A percentile compares a stretch with the other conserved stretches of the same genome.
These are phyloP conservation scores for Yponomeuta evonymella DNA, from an alignment of 2,888 invertebrate species.

Conservation along the genomic window DNA sequence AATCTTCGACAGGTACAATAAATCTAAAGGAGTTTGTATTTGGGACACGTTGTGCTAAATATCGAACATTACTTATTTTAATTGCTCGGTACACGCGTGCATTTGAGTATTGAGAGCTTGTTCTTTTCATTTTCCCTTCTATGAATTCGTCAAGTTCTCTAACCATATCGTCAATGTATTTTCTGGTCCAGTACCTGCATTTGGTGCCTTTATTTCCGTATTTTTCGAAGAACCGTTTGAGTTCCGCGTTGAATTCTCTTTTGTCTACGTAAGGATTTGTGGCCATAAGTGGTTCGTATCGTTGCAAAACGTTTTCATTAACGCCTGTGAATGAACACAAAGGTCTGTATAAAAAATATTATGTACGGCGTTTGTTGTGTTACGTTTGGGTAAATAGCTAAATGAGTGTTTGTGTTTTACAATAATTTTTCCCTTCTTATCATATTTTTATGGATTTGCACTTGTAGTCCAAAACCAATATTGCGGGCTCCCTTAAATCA, in stretches of 20 bases:
- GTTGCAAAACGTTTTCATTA: background rate
- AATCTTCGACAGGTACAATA: background rate
- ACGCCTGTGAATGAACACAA: background rate
- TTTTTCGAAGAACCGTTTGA: background rate
- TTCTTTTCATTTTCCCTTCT: too few species aligned
- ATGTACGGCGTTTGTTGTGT: too few species aligned
- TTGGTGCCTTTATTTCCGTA: background rate
- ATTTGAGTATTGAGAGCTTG: background rate
- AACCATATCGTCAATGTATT: background rate
- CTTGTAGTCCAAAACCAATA: too few species aligned
- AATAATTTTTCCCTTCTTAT: too few species aligned
- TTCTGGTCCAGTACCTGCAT: background rate
- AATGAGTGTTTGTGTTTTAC: too few species aligned
- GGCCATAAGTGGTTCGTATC: background rate
- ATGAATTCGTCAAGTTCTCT: background rate
- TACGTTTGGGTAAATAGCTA: too few species aligned
- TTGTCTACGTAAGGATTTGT: background rate
- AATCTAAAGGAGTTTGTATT: background rate
- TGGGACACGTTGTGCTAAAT: background rate
- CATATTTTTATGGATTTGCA: too few species aligned
- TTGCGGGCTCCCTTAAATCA: too few species aligned
- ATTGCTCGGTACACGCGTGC: background rate
- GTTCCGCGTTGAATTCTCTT: background rate
- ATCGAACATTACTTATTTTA: background rate
- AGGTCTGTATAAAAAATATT: too few species aligned